Conservation (phyloP, 2,113 vertebrate genomes). For the Austrofundulus limnaeus region DNA sequence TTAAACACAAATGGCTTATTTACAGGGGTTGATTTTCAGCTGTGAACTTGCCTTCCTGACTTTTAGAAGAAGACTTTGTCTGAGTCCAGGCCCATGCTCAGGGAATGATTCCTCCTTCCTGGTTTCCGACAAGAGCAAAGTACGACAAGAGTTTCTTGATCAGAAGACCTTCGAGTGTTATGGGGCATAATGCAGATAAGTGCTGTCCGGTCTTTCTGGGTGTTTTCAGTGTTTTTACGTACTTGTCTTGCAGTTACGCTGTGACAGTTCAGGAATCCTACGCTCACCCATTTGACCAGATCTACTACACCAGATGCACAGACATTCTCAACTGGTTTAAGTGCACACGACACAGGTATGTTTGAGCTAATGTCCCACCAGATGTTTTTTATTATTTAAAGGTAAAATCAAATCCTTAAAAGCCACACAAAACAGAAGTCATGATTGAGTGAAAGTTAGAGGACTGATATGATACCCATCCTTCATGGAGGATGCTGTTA, state of each 20-base stretch:
- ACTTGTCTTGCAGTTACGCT: conserved; percentile 84
- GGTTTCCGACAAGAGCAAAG: too few species aligned
- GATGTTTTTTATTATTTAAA: conserved; percentile 14
- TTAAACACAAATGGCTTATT: too few species aligned
- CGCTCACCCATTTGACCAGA: conserved; percentile 96
- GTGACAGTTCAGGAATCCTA: conserved; percentile 98
- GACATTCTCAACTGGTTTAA: conserved; percentile 99
- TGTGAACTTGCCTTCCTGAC: too few species aligned
- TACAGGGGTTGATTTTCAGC: too few species aligned
- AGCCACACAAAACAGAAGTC: conserved; percentile 20
- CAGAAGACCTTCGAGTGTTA: too few species aligned
- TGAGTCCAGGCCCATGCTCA: too few species aligned
- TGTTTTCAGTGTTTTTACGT: neutral
- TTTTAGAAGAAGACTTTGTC: too few species aligned
- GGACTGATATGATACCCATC: conserved; percentile 46
- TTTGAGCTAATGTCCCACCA: neutral
- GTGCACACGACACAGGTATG: conserved; percentile 95
- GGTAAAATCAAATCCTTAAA: conserved; percentile 11
- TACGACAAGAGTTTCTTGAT: too few species aligned
- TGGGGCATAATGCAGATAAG: too few species aligned
- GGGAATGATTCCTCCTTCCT: too few species aligned
- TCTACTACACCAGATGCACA: conserved; percentile 97
- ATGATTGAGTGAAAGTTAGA: conserved; percentile 44
- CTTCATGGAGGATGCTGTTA: neutral
- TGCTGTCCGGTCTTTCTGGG: neutral